Conservation (phyloP, 2,888 invertebrate species). For the Tromatobia lineatoria region DNA sequence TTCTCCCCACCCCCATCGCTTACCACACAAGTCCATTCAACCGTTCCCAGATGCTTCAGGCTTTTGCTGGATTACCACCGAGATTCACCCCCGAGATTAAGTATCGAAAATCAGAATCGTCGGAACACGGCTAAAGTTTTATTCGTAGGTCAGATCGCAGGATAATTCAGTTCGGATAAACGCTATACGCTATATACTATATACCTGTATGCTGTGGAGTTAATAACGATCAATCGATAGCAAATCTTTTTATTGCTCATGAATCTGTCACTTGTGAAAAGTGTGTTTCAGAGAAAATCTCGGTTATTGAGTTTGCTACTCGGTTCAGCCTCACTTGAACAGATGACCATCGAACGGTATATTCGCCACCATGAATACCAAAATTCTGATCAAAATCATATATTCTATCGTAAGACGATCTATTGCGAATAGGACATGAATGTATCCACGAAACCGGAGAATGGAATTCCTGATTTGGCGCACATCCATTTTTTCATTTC, state of each 20-base stretch:
- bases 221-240: constrained; percentile 23
- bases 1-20: not conserved
- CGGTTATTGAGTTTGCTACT: not conserved
- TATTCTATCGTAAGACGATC: constrained; percentile 42
- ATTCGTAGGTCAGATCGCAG: constrained; percentile 6
- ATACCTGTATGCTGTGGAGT: not conserved
- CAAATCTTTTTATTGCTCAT: not conserved
- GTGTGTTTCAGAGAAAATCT: constrained; percentile 6
- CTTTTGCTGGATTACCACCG: constrained; percentile 12
- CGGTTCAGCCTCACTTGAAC: not conserved
- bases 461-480: constrained; percentile 27
- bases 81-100: constrained; percentile 21
- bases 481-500: constrained; percentile 40
- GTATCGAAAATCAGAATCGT: constrained; percentile 1
- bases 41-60: constrained; percentile 13
- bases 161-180: not conserved
- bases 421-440: constrained; percentile 42
- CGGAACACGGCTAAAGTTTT: not conserved
- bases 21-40: constrained; percentile 11
- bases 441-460: constrained; percentile 30
- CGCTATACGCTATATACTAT: not conserved
- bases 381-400: constrained; percentile 18
- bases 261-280: not conserved
- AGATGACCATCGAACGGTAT: not conserved
- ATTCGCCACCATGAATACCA: not conserved